These are phyloP conservation scores for Prionailurus viverrinus DNA, from an alignment of 2,113 vertebrate genomes.

Conservation along the genomic window DNA sequence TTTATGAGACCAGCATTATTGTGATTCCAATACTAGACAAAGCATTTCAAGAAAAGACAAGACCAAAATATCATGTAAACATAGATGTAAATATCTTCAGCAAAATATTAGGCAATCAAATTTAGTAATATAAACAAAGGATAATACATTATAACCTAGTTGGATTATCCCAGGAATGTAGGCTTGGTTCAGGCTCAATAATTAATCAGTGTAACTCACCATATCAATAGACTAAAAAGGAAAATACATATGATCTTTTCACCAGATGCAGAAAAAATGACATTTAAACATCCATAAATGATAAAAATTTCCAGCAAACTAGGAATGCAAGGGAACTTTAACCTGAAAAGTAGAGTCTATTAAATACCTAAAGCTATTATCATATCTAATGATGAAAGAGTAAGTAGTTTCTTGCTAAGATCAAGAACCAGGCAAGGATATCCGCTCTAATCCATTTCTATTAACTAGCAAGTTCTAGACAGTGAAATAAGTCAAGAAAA, in stretches of 20 bases:
- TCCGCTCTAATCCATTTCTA: neutral
- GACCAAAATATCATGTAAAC: neutral
- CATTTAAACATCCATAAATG: neutral
- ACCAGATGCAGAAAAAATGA: neutral
- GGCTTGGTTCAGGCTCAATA: neutral
- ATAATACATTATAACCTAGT: neutral
- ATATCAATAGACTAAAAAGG: neutral
- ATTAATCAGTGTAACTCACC: neutral
- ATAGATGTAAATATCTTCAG: neutral
- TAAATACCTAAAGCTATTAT: neutral
- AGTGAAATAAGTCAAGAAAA: neutral
- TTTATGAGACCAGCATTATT: neutral
- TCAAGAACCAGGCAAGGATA: neutral
- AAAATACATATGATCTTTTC: neutral
- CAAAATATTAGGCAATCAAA: constrained; percentile 2
- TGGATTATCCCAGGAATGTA: neutral
- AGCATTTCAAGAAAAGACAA: neutral
- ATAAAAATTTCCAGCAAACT: neutral
- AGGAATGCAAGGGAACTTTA: neutral
- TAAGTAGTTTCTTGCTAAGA: neutral
- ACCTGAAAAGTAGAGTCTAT: neutral
- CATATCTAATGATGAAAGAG: neutral
- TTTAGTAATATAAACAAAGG: neutral
- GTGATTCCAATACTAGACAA: neutral
- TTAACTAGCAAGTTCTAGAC: neutral